phyloP scores from a whole-genome alignment of 2,113 vertebrate species.

The Macheiramphus alcinus region DNA sequence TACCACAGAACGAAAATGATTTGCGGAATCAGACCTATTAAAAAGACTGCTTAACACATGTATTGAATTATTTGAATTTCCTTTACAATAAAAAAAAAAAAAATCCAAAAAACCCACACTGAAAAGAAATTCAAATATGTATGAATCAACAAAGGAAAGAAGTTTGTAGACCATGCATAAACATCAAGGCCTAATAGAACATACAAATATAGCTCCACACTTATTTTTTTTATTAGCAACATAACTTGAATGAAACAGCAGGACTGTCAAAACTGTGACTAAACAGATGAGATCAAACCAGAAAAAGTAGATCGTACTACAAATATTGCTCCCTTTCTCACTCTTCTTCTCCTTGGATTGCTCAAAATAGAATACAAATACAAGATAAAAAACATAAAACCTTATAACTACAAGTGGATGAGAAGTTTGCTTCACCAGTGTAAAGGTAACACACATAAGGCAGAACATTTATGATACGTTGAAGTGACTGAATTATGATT shows the following conservation, averaged over 20 bases:
- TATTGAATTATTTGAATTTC: not conserved
- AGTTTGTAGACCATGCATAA: not conserved
- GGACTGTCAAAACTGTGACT: not conserved
- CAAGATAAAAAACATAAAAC: not conserved
- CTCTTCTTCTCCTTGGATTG: not conserved
- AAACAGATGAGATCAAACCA: not conserved
- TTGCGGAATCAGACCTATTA: not conserved
- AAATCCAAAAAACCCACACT: too few relatives aligned
- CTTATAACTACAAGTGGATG: not conserved
- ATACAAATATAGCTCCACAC: not conserved
- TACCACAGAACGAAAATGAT: not conserved
- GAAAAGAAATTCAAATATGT: not conserved
- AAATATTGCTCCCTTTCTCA: not conserved
- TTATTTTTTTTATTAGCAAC: not conserved
- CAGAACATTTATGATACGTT: not conserved
- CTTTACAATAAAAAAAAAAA: not conserved
- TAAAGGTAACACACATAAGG: accelerated
- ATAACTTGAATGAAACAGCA: not conserved
- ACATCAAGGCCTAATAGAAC: not conserved
- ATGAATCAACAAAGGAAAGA: not conserved
- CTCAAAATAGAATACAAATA: not conserved
- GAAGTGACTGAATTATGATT: not conserved
- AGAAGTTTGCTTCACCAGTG: not conserved
- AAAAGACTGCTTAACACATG: not conserved
- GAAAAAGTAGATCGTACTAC: not conserved